Base-by-base conservation (phyloP, 2,113 vertebrate species). In the Phoenicopterus ruber region DNA sequence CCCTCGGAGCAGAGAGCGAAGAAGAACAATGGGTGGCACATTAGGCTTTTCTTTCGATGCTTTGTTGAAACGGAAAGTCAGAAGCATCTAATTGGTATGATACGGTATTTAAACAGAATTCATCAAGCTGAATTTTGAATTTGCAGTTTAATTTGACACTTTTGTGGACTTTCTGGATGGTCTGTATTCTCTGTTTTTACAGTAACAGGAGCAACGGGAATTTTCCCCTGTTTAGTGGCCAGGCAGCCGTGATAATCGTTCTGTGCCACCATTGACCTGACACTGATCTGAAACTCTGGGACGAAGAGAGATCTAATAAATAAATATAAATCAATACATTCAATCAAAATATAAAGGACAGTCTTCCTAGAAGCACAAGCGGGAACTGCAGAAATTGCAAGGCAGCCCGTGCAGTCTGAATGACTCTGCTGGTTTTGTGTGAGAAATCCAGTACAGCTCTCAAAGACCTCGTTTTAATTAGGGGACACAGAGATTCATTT, bases 221-320 rank as follows among this genome's bases (percentile, higher is more conserved):
- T 96, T 95, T 62, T 11, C 32, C 29, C 57, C 88, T 29, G 6
- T 73, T 93, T 66, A 62, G 92, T 70, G 71, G 46, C 42, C 65
- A 79, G 66, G 93, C 81, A 93, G 89, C 58, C 28, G 5, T 50
- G 63, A 38, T 65, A 63, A 88, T 70, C 4, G 4, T 61, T 82
- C 62, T 46, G 63, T 93, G 71, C 62, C 42, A 47, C 88, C 47
- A 38, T 26, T 85, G 87, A 82, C 73, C 89, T 52, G 52, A 10
- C 49, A 90, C 65, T 49, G 93, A 95, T 94, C 71, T 38, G 49
- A 58, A 84, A 69, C 26, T 31, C 85, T 70, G 36, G 31, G 26
- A 91, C 90, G 81, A 87, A 78, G 54, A 93, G 57, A 82, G 57
- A 66, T 61, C 74, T 90, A 82, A 96, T 72, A 96, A 93, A 94